Conservation (phyloP, 2,113 vertebrate genomes). For the Lathamus discolor region DNA sequence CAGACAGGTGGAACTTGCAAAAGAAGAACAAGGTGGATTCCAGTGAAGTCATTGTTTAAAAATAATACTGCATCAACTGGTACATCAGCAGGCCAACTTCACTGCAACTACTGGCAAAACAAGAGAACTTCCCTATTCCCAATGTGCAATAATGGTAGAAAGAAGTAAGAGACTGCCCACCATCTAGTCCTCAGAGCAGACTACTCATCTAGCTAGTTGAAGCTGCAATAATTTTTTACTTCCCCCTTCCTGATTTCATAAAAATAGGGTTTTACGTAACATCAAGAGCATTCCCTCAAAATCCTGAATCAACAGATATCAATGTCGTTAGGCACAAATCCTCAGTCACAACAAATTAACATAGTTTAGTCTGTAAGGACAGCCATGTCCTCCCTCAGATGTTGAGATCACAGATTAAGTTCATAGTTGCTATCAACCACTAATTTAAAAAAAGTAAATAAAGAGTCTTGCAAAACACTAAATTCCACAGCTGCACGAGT, state of each 20-base stretch:
- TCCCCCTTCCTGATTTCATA: not conserved
- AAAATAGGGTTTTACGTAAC: not conserved
- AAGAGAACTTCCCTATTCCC: not conserved
- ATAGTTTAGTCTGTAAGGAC: not conserved
- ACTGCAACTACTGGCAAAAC: not conserved
- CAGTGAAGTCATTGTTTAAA: not conserved
- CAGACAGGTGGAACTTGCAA: not conserved
- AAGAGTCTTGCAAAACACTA: not conserved
- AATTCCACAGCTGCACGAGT: not conserved
- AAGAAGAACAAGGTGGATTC: not conserved
- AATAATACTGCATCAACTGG: not conserved
- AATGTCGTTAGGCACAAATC: not conserved
- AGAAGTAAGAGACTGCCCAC: not conserved
- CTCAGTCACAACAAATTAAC: not conserved
- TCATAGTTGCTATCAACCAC: not conserved
- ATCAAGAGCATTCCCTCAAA: not conserved
- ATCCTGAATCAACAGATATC: not conserved
- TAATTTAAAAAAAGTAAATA: not conserved
- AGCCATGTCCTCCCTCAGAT: not conserved
- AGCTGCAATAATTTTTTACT: not conserved
- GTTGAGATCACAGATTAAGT: not conserved
- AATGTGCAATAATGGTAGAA: not conserved
- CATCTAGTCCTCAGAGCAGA: not conserved
- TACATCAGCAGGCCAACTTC: not conserved
- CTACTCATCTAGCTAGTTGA: not conserved